phyloP scores from a whole-genome alignment of 2,888 invertebrate species.

The Tineola bisselliella region DNA sequence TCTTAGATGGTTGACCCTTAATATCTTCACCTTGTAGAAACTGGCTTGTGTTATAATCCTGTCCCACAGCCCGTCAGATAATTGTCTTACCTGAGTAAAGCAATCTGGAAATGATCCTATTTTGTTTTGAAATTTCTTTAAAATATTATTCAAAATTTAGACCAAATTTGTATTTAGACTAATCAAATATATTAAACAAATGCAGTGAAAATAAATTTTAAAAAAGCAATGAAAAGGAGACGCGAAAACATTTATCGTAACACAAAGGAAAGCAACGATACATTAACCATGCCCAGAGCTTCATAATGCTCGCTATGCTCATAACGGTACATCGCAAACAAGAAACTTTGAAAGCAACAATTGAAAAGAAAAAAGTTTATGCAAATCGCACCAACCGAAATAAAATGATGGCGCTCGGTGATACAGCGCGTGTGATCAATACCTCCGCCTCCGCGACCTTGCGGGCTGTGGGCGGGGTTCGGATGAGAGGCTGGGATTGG shows the following conservation, averaged over 20 bases:
- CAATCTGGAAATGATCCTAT: not conserved
- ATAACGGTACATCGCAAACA: slow-evolving; percentile 11
- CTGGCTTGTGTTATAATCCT: not conserved
- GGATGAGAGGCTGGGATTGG: slow-evolving; percentile 52
- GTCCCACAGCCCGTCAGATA: slow-evolving; percentile 8
- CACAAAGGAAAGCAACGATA: not conserved
- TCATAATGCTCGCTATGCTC: not conserved
- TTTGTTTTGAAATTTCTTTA: not conserved
- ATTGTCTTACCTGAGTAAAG: slow-evolving; percentile 14
- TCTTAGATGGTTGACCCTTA: not conserved
- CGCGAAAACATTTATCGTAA: not conserved
- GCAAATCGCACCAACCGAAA: slow-evolving; percentile 61
- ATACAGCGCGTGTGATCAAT: slow-evolving; percentile 60
- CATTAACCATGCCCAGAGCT: not conserved
- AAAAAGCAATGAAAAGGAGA: not conserved
- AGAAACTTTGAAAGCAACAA: slow-evolving; percentile 10
- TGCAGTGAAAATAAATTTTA: not conserved
- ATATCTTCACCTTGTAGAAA: not conserved
- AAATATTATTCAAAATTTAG: not conserved
- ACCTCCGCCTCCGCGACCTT: slow-evolving; percentile 56
- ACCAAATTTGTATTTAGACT: not conserved
- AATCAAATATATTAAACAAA: not conserved
- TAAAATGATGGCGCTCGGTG: slow-evolving; percentile 58
- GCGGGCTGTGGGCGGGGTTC: slow-evolving; percentile 43
- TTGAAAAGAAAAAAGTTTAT: slow-evolving; percentile 59